Evolutionary conservation across 1,140 invertebrate genomes (phyloP).

Genomic region (Scaptomyza graminum): DNA sequence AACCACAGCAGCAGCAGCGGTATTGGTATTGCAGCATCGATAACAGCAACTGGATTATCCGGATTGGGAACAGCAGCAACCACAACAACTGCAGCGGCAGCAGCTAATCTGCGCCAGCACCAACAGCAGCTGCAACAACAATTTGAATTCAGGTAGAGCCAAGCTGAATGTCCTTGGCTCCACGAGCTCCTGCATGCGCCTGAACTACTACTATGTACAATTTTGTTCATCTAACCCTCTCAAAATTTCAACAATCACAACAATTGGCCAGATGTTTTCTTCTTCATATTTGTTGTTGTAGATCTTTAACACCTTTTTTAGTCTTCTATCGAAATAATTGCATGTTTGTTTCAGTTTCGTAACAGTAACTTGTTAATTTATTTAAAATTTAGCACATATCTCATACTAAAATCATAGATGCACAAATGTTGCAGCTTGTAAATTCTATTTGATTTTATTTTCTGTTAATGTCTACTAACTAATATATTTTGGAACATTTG

Average conservation of each 20-base stretch:
- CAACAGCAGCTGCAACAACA: constrained; percentile 69
- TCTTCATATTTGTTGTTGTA: neutral
- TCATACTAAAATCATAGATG: neutral
- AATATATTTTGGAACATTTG: too few relatives aligned
- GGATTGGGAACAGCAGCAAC: constrained; percentile 54
- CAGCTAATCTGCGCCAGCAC: constrained; percentile 28
- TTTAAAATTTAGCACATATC: neutral
- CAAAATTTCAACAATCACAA: constrained; percentile 12
- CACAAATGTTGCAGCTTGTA: too few relatives aligned
- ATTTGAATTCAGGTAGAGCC: constrained; percentile 82
- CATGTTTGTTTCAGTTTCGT: constrained; percentile 18
- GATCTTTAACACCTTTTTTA: neutral
- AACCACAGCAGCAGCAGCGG: constrained; percentile 16
- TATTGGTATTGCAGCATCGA: constrained; percentile 23
- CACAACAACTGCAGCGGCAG: constrained; percentile 10
- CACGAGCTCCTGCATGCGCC: constrained; percentile 61
- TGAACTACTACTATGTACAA: constrained; percentile 11
- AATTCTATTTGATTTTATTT: too few relatives aligned
- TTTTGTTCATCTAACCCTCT: constrained; percentile 15
- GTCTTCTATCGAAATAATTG: neutral
- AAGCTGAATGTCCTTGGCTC: constrained; percentile 65
- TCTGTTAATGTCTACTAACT: too few relatives aligned
- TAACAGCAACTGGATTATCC: constrained; percentile 14
- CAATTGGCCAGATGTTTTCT: constrained; percentile 15
- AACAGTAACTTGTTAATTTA: neutral